Base-by-base conservation (phyloP, 2,797 vertebrate genomes). In the Bufotes viridis region DNA sequence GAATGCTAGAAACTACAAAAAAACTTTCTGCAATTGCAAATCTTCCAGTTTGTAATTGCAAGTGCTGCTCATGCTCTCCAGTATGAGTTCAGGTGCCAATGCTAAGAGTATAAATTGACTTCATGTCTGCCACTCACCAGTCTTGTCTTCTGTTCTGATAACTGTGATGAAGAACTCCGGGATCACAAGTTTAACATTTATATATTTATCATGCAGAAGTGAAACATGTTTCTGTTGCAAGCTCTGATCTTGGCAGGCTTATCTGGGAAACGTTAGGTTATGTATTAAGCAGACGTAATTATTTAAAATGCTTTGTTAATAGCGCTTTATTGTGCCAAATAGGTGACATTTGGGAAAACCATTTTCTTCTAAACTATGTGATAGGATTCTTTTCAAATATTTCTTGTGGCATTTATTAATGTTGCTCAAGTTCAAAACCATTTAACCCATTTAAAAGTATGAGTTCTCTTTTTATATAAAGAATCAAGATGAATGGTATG, bases 21-120 rank as follows among this genome's bases (percentile, higher is more conserved):
- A 85, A 76, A 82, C 78, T 81, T 81, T 82, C 76, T 55, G 55
- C 51, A 76, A 81, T 69, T 86, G 57, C 42, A 26, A 69, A 49
- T 78, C 14, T 61, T 86, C 49, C 61, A 60, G 34, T 60, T 55
- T 78, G 3, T 81, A 42, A 49, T 42, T 49, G 15, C 12, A 61
- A 34, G 17, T 75, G 55, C 13, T n/a, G 74, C 22, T 55, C 22
- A 14, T 4, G 74, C 13, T 22, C 51, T 53, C 10, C 7, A 42
- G 15, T 18, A 74, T 49, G 29, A 49, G 17, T 51, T 75, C 49
- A 51, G 4, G 51, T 75, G 20, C 42, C 72, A 53, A 53, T 75
- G 42, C 72, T 51, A 22, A 75, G 49, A 53, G 42, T 22, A n/a
- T 75, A 51, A 11, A 75, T 51, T 12, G 70, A 42, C 29, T 74